Base-by-base conservation (phyloP, 30 jellyfish, hydroid and myxozoan species). In the Mastigias papua region DNA sequence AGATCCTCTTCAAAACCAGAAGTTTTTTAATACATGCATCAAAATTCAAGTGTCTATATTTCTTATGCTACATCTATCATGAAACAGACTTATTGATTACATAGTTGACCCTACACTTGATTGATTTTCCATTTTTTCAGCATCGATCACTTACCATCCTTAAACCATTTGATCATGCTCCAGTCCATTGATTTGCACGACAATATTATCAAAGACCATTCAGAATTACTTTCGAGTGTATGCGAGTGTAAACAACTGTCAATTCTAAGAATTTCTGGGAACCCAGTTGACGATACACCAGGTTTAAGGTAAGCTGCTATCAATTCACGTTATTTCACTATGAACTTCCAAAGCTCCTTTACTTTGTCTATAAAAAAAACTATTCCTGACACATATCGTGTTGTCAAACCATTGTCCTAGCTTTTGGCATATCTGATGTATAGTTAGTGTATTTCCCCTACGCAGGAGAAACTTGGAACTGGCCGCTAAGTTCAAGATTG, bases 131-230 rank as follows among this genome's bases (percentile, higher is more conserved):
- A 3, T 5, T 37, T 11, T 37, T 58, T 16, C 81, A 85, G 94
- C 78, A 85, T 85, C 27, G 88, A 73, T 23, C 74, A 34, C 2
- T 27, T 85, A n/a, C 94, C 94, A 7, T 21, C 60, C 20, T 31
- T 85, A 13, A 77, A 73, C 46, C 81, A 85, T 35, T 66, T 85
- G 26, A 16, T 73, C 51, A 72, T 85, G 94, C 78, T 85, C 48
- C 15, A 65, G n/a, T 19, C 76, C 27, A 23, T 85, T 11, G 88
- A 73, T 48, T 48, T 85, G 1, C 88, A 57, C 11, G 94, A 85
- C 67, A 85, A 85, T 46, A 25, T 85, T 8, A 63, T 85, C 58
- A 72, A 69, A 63, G 83, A 73, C 3, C 4, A 21, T 15, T 26
- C 78, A 10, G 21, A 73, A 7, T 30, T 85, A 0, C 78, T 85